Percentiles rank a stretch among this genome's conserved stretches.
Evolutionary conservation across 2,797 vertebrate species (phyloP).

Genomic region (Gambusia yucatana): DNA sequence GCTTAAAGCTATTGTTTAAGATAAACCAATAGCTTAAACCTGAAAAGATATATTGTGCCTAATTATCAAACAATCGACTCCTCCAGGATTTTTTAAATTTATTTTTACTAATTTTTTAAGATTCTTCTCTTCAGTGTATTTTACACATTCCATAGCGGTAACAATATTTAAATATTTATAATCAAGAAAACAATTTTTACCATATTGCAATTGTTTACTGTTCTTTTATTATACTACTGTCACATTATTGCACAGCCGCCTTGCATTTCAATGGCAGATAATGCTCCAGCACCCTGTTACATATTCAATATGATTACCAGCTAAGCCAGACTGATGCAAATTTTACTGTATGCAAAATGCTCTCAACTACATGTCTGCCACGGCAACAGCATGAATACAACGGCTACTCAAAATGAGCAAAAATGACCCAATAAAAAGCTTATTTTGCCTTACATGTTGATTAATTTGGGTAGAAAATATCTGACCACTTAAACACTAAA

Average conservation of each 20-base stretch:
- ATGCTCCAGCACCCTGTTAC: neutral
- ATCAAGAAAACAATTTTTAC: conserved; percentile 16
- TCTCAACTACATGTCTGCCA: neutral
- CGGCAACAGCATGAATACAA: neutral
- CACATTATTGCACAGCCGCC: neutral
- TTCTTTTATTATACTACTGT: neutral
- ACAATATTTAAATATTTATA: conserved; percentile 17
- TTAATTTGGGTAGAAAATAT: neutral
- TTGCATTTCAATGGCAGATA: neutral
- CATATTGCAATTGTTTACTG: conserved; percentile 21
- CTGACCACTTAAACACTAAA: neutral
- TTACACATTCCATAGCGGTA: neutral
- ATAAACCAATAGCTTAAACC: neutral
- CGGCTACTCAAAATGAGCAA: neutral
- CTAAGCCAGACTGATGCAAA: neutral
- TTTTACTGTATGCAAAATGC: neutral
- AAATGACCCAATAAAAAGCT: neutral
- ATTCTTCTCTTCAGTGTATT: neutral
- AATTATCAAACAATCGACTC: neutral
- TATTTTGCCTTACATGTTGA: neutral
- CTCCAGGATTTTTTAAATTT: neutral
- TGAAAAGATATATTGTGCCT: neutral
- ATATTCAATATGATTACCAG: neutral
- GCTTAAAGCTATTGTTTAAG: no score
- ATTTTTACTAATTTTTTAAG: neutral